Base-by-base conservation (phyloP, 2,888 invertebrate genomes). In the Lasioglossum malachurum region DNA sequence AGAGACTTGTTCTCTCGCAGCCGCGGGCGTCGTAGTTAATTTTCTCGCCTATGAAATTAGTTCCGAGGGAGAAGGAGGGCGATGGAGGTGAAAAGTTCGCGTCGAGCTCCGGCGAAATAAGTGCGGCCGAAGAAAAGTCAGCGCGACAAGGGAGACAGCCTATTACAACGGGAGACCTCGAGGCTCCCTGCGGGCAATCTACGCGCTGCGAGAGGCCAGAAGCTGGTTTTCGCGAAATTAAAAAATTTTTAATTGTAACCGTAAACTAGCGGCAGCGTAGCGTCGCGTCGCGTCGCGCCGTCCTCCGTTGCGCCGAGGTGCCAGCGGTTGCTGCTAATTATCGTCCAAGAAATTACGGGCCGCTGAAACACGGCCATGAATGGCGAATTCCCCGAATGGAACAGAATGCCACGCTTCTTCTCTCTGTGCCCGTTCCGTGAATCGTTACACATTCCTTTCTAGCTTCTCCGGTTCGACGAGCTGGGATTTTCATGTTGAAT, bases 221-320 rank as follows among this genome's bases (percentile, higher is more conserved):
- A 46, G 27, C 38, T 14, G 64, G 64, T 46, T 35, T 41, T 57
- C 19, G 77, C 44, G 76, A 67, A 79, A 85, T 85, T 49, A 81
- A 85, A 85, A 82, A 82, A 41, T 82, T 82, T 87, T 87, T 87
- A 87, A 87, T 87, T 87, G 86, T 85, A 64, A 85, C 76, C 78
- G 85, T 87, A 77, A 85, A 83, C 72, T 80, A 60, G 31, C 73
- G 64, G 49, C 53, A 78, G 38, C 77, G 44, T 46, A 75, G 38
- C 77, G 76, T 16, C 14, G 67, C 77, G 79, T 8, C 16, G 67
- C 77, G 76, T 41, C 31, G 60, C 44, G 44, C 7, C 53, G 31
- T 74, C 74, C 16, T 12, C 49, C 75, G 74, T 8, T 12, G 57
- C 77, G 79, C 46, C 38, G 69, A 76, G 76, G 41, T 53, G 78